These are phyloP conservation scores for Pseudochaenichthys georgianus DNA, from an alignment of 2,797 vertebrate genomes.

Conservation along the genomic window DNA sequence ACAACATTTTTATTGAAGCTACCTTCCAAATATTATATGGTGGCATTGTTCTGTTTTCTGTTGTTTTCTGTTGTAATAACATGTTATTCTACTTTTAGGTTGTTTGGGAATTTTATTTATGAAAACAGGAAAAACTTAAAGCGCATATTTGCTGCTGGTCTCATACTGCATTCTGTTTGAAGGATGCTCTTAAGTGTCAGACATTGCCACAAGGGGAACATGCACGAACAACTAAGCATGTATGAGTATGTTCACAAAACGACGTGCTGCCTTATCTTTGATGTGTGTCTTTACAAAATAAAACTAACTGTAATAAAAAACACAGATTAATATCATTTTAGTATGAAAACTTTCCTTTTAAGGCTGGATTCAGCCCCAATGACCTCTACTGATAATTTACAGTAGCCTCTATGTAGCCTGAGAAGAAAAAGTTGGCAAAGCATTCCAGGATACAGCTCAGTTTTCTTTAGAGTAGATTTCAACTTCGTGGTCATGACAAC, in stretches of 20 bases:
- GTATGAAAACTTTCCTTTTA: background rate
- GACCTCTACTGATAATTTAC: no score
- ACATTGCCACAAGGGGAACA: background rate
- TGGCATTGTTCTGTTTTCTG: background rate
- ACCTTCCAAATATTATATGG: background rate
- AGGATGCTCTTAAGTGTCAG: conserved; percentile 22
- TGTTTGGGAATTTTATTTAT: background rate
- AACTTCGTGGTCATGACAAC: background rate
- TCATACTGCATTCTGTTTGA: conserved; percentile 20
- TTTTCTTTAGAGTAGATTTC: no score
- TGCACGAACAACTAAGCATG: background rate
- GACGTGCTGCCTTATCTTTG: background rate
- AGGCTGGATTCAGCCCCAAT: background rate
- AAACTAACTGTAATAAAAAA: background rate
- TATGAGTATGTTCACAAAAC: background rate
- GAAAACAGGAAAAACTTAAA: background rate
- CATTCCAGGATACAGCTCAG: background rate
- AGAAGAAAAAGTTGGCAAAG: background rate
- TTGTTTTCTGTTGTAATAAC: background rate
- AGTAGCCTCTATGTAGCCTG: background rate
- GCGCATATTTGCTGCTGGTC: background rate
- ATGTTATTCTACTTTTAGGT: background rate
- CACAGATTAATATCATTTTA: background rate
- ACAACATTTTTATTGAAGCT: background rate
- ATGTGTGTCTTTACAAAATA: background rate